Conservation (phyloP, 2,888 invertebrate species). For the Archips xylosteana region DNA sequence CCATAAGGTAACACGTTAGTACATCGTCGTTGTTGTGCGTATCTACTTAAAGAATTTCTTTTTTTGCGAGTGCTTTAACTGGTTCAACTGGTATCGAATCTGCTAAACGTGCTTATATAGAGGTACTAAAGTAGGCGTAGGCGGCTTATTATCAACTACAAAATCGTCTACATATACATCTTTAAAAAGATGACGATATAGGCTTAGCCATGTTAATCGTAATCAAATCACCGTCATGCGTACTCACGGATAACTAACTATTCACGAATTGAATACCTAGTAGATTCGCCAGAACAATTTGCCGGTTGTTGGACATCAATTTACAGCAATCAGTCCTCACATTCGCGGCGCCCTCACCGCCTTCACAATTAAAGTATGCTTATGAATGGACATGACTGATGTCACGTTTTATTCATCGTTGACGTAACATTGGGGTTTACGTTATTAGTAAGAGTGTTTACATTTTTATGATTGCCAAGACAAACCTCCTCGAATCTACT, state of each 20-base stretch:
- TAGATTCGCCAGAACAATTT: constrained; percentile 60
- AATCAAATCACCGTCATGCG: constrained; percentile 24
- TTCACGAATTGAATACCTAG: constrained; percentile 48
- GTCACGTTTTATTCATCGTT: constrained; percentile 45
- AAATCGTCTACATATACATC: constrained; percentile 2
- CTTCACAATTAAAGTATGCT: constrained; percentile 50
- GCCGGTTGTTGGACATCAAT: constrained; percentile 68
- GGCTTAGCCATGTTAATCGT: constrained; percentile 6
- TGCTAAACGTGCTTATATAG: not conserved
- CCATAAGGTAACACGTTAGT: constrained; percentile 13
- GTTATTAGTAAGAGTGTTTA: constrained; percentile 5
- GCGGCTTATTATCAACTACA: not conserved
- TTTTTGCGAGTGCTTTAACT: constrained; percentile 33
- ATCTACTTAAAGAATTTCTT: constrained; percentile 27
- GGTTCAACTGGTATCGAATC: constrained; percentile 28
- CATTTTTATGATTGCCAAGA: not conserved
- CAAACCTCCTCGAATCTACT: not conserved
- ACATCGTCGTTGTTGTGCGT: constrained; percentile 5
- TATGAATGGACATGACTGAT: constrained; percentile 56
- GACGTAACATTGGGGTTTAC: constrained; percentile 27
- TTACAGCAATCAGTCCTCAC: constrained; percentile 63
- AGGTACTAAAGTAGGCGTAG: not conserved
- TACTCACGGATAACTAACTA: constrained; percentile 15
- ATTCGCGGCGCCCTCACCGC: constrained; percentile 50
- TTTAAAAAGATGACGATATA: not conserved